Base-by-base conservation (phyloP, 2,888 invertebrate genomes). In the Cryptosula pallasiana region DNA sequence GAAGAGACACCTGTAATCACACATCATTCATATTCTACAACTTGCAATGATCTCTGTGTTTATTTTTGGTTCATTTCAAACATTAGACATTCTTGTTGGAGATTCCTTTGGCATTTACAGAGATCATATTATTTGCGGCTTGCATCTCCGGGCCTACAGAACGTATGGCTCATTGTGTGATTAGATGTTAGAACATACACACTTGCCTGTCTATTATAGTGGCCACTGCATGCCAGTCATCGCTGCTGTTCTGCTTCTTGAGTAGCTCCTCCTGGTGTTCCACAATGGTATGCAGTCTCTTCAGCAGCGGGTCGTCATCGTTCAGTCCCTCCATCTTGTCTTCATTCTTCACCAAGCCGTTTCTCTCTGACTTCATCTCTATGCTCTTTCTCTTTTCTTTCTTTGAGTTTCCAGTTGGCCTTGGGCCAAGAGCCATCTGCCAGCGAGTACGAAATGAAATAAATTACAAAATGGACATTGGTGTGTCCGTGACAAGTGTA, bases 261-360 rank as follows among this genome's bases (percentile, higher is more conserved):
- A 70, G 45, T 23, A 70, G 70, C 45, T 54, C 55, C 70, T 70
- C 70, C 23, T 70, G 70, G 45, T 70, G 70, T 29, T 70, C 70
- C 23, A 70, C 55, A 2, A 70, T 70, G 25, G 70, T 54, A 45
- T 70, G 70, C 9, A 70, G 70, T 54, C 70, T 36, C 29, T 23
- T 54, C 29, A 70, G 45, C 45, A 70, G 45, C 2, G 70, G 70
- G 32, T 70, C 70, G 2, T 70, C 70, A n/a, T 70, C 63, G 16
- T 27, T 32, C 2, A n/a, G 5, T 32, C 32, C 63, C 20, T 9
- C 32, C 5, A 2, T 32, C n/a, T 63, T 27, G n/a, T 34, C 34
- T 32, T 27, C 63, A 13, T 2, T 13, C 34, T 63, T 63, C 13
- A 32, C 32, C 16, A 13, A 13, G 2, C 70, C 70, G 36, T 70